These are phyloP conservation scores for Protophormia terraenovae DNA, from an alignment of 2,888 invertebrate species.

Conservation along the genomic window DNA sequence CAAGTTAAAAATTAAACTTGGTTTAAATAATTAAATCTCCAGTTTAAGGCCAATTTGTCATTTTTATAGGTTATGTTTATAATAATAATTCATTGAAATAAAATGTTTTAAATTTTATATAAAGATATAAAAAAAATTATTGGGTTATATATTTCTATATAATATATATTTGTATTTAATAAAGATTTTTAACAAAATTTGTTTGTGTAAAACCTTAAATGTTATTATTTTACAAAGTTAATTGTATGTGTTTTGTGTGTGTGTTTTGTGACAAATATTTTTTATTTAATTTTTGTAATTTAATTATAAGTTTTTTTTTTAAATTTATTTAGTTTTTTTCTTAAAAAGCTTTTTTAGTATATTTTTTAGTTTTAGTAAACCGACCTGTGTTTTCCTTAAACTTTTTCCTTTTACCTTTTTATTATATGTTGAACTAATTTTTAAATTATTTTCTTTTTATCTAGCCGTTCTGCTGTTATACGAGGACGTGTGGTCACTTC, in stretches of 20 bases:
- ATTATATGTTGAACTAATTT: constrained; percentile 22
- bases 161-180: too few relatives aligned
- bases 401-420: neutral
- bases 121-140: constrained; percentile 26
- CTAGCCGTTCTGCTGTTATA: constrained; percentile 97
- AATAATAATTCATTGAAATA: too few relatives aligned
- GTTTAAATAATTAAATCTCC: too few relatives aligned
- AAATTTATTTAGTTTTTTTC: constrained; percentile 25
- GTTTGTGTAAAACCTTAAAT: constrained; percentile 72
- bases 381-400: neutral
- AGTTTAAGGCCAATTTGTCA: too few relatives aligned
- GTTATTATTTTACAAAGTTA: too few relatives aligned
- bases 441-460: constrained; percentile 42
- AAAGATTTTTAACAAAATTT: too few relatives aligned
- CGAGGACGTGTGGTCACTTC: constrained; percentile 96
- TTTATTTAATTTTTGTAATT: constrained; percentile 74
- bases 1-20: too few relatives aligned
- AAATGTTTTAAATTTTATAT: too few relatives aligned
- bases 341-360: constrained; percentile 56
- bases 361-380: constrained; percentile 43
- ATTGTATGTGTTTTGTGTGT: too few relatives aligned
- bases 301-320: constrained; percentile 10
- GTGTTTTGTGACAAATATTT: constrained; percentile 16
- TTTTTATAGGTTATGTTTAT: too few relatives aligned
- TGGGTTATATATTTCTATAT: constrained; percentile 46